These are phyloP conservation scores for Penaeus chinensis DNA, from an alignment of 1,140 invertebrate species.

Conservation along the genomic window DNA sequence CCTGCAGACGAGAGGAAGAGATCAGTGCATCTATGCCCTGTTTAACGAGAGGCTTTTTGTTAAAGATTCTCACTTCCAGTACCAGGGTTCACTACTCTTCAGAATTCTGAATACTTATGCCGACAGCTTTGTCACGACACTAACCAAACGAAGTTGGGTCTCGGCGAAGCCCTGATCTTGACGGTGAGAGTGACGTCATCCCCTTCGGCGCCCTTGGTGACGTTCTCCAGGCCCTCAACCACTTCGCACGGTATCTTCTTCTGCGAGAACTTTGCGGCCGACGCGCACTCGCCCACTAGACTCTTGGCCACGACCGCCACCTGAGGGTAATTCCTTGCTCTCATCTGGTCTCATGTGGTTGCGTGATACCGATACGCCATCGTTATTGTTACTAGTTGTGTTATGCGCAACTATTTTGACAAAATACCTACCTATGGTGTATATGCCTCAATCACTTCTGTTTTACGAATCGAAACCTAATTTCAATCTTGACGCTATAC, in stretches of 20 bases:
- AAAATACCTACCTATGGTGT: too few relatives aligned
- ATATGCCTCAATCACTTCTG: not conserved
- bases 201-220: slow-evolving; percentile 56
- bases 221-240: slow-evolving; percentile 54
- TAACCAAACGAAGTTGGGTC: slow-evolving; percentile 57
- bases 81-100: not conserved
- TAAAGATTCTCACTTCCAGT: not conserved
- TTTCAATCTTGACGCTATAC: too few relatives aligned
- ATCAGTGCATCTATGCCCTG: not conserved
- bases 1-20: slow-evolving; percentile 22
- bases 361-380: too few relatives aligned
- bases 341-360: not conserved
- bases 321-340: not conserved
- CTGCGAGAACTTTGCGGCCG: slow-evolving; percentile 41
- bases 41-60: not conserved
- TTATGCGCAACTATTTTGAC: too few relatives aligned
- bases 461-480: too few relatives aligned
- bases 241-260: slow-evolving; percentile 57
- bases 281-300: slow-evolving; percentile 51
- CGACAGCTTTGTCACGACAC: not conserved
- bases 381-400: too few relatives aligned
- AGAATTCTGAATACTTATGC: not conserved
- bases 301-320: slow-evolving; percentile 49
- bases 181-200: slow-evolving; percentile 56
- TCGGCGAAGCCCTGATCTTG: slow-evolving; percentile 49